phyloP scores from a whole-genome alignment of 2,113 vertebrate genomes.

The Pontoporia blainvillei region DNA sequence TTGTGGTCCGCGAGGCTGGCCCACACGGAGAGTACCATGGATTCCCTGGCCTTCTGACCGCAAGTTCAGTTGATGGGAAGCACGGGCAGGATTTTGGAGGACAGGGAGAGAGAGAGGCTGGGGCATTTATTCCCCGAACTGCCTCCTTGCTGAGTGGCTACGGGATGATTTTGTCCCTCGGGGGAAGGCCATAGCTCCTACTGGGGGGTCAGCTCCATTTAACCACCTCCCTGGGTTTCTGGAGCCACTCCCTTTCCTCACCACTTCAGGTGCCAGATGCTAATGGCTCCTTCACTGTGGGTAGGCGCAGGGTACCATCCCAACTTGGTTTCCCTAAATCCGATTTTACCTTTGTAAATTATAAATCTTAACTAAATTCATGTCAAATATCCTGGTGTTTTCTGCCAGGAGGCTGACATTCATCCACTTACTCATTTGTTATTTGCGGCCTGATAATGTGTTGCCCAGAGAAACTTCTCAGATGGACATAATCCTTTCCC shows the following conservation, averaged over 20 bases:
- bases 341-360: neutral
- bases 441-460: neutral
- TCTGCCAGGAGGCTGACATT: neutral
- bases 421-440: neutral
- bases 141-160: neutral
- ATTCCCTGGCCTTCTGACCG: neutral
- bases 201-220: too few species aligned
- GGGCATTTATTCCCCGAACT: neutral
- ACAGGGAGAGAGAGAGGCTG: neutral
- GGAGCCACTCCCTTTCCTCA: neutral
- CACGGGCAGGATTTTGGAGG: neutral
- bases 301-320: neutral
- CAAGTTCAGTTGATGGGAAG: neutral
- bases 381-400: neutral
- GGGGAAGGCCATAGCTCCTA: neutral
- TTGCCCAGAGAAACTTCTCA: neutral
- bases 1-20: neutral
- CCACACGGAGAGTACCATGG: fast-evolving
- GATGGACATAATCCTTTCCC: neutral
- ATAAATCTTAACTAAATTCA: neutral
- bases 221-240: neutral
- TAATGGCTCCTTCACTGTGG: neutral
- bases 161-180: neutral
- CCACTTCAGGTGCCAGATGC: neutral
- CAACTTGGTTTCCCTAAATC: neutral